These are phyloP conservation scores for Melanargia galathea DNA, from an alignment of 2,888 invertebrate species.

Conservation along the genomic window DNA sequence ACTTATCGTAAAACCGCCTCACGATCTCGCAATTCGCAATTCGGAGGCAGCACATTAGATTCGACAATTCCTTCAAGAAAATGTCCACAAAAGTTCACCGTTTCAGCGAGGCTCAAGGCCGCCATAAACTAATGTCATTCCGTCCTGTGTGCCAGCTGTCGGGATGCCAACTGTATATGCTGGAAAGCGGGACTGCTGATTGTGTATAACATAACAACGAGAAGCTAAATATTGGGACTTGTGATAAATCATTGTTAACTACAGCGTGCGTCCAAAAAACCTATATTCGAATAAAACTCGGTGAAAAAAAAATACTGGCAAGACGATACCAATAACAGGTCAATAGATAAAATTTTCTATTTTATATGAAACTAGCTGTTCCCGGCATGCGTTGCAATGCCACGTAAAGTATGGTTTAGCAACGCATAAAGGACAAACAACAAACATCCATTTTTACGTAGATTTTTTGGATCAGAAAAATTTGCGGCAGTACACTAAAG, in stretches of 20 bases:
- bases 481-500: too few relatives aligned
- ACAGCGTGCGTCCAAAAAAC: background rate
- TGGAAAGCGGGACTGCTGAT: background rate
- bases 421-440: too few relatives aligned
- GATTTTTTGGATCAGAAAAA: too few relatives aligned
- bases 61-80: slow-evolving; percentile 29
- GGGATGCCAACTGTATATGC: background rate
- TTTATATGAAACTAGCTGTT: too few relatives aligned
- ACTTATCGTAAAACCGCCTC: slow-evolving; percentile 11
- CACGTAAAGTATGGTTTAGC: too few relatives aligned
- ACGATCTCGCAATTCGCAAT: slow-evolving; percentile 13
- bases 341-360: too few relatives aligned
- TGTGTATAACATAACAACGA: background rate
- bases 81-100: slow-evolving; percentile 56
- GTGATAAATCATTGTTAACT: background rate
- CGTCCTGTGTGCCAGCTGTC: slow-evolving; percentile 58
- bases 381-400: too few relatives aligned
- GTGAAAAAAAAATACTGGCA: too few relatives aligned
- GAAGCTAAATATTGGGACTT: background rate
- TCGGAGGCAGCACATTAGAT: slow-evolving; percentile 27
- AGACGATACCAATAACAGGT: too few relatives aligned
- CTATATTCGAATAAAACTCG: background rate
- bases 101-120: slow-evolving; percentile 58
- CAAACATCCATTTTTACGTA: too few relatives aligned
- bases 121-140: slow-evolving; percentile 77